Evolutionary conservation across 1,140 invertebrate genomes (phyloP).

Genomic region (Eulimnadia texana): DNA sequence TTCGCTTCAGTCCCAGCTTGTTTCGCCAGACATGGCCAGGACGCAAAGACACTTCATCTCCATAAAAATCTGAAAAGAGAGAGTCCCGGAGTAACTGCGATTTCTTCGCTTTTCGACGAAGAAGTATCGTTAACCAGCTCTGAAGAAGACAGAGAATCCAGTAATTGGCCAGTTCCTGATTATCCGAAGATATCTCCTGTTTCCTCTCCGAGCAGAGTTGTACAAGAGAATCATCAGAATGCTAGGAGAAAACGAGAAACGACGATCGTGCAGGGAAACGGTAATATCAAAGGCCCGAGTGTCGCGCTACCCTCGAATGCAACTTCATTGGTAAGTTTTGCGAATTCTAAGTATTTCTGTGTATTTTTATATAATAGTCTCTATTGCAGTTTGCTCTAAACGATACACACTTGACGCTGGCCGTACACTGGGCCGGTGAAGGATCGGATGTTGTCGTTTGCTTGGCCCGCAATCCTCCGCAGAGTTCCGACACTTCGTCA

Average conservation of each 20-base stretch:
- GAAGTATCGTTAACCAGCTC: too few species aligned
- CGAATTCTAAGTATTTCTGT: too few species aligned
- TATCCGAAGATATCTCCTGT: neutral
- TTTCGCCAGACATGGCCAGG: neutral
- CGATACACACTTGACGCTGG: slow-evolving; percentile 70
- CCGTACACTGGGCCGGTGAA: slow-evolving; percentile 80
- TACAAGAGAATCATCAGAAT: too few species aligned
- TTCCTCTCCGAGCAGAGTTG: too few species aligned
- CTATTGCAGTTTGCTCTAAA: slow-evolving; percentile 41
- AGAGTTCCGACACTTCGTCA: slow-evolving; percentile 37
- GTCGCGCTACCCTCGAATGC: neutral
- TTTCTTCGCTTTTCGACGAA: too few species aligned
- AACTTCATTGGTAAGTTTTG: slow-evolving; percentile 7
- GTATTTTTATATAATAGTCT: neutral
- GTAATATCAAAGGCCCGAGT: neutral
- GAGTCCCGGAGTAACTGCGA: neutral
- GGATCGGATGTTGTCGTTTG: slow-evolving; percentile 72
- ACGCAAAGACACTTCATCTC: neutral
- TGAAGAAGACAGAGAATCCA: neutral
- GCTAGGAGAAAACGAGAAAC: neutral
- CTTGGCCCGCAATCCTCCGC: slow-evolving; percentile 47
- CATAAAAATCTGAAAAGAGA: neutral
- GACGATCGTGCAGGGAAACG: neutral
- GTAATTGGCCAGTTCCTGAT: neutral
- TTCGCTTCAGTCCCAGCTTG: neutral